Evolutionary conservation across 2,113 vertebrate species (phyloP).

Genomic region (Trichomycterus rosablanca): DNA sequence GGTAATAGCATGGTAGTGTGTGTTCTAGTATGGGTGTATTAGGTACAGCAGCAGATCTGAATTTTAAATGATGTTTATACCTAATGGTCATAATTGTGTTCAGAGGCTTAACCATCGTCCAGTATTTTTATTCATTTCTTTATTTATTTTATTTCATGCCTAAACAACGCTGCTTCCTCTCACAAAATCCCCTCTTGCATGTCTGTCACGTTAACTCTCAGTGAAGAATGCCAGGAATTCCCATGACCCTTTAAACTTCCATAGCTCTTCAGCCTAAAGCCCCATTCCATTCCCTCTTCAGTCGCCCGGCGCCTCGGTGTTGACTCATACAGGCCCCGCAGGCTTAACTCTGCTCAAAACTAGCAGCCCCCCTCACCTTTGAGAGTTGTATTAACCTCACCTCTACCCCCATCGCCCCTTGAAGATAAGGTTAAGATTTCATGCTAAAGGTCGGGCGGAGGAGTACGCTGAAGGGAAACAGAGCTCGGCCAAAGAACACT

Average conservation of each 20-base stretch:
- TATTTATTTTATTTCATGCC: too few species aligned
- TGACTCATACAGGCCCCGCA: slow-evolving; percentile 6
- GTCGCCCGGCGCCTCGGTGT: slow-evolving; percentile 33
- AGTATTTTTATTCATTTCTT: too few species aligned
- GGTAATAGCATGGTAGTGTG: too few species aligned
- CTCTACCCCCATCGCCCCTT: slow-evolving; percentile 3
- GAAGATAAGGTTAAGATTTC: slow-evolving; percentile 30
- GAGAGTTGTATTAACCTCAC: slow-evolving; percentile 26
- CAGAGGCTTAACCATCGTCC: too few species aligned
- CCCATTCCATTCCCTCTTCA: slow-evolving; percentile 11
- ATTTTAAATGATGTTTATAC: too few species aligned
- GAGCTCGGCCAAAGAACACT: slow-evolving; percentile 32
- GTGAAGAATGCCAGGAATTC: slow-evolving; percentile 36
- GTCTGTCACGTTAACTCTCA: slow-evolving; percentile 14
- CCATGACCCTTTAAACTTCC: slow-evolving; percentile 32
- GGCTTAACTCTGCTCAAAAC: slow-evolving; percentile 27
- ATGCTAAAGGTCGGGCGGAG: slow-evolving; percentile 12
- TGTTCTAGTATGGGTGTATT: too few species aligned
- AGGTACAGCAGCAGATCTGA: too few species aligned
- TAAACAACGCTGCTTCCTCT: too few species aligned
- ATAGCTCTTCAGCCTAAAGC: background rate
- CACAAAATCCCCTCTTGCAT: too few species aligned
- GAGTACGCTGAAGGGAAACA: slow-evolving; percentile 7
- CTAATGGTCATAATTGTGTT: too few species aligned
- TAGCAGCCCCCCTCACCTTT: slow-evolving; percentile 19